Conservation (phyloP, 1,140 invertebrate species). For the Nebria ingens region DNA sequence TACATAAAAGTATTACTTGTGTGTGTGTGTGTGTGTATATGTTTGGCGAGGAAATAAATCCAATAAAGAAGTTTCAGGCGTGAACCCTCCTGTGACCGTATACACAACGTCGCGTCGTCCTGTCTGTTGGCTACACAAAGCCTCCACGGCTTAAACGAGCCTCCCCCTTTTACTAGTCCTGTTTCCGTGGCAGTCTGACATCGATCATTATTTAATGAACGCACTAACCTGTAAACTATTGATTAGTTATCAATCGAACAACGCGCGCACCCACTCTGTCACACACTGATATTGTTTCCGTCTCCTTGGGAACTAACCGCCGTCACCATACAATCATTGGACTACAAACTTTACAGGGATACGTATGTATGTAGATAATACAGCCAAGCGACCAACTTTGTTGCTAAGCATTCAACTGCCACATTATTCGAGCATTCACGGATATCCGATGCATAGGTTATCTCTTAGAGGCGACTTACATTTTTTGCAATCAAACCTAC, state of each 20-base stretch:
- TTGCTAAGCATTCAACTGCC: too few species aligned
- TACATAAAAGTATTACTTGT: not conserved
- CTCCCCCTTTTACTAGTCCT: not conserved
- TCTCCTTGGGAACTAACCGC: not conserved
- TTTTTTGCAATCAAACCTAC: too few species aligned
- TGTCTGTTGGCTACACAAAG: not conserved
- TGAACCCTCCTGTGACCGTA: not conserved
- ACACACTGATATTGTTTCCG: not conserved
- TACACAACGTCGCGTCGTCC: not conserved
- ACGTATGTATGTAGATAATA: too few species aligned
- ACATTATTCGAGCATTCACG: too few species aligned
- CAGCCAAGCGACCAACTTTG: too few species aligned
- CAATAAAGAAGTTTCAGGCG: not conserved
- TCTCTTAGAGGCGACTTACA: too few species aligned
- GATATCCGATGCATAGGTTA: too few species aligned
- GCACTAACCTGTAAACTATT: constrained; percentile 9
- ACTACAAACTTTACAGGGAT: too few species aligned
- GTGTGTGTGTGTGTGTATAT: not conserved
- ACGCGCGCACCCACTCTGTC: not conserved
- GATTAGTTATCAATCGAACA: not conserved
- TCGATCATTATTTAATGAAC: constrained; percentile 9
- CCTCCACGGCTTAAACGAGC: not conserved
- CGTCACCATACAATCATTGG: not conserved
- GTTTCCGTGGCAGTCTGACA: not conserved
- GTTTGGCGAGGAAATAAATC: not conserved